Conservation (phyloP, 2,113 vertebrate genomes). For the Pongo abelii region DNA sequence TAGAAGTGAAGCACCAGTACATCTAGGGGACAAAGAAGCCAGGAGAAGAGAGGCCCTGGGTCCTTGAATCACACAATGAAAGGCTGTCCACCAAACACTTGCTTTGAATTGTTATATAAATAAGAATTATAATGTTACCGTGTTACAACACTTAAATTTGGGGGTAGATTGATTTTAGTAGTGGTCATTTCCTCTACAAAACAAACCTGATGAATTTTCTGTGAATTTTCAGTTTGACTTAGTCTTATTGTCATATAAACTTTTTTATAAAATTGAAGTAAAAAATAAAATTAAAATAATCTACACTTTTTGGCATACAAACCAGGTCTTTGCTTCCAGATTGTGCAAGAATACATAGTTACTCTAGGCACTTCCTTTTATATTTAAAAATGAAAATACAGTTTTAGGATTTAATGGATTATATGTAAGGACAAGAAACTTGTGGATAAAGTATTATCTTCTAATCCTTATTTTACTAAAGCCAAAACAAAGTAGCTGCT, state of each 20-base stretch:
- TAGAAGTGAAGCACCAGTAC: neutral
- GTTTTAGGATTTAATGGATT: neutral
- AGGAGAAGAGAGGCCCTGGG: neutral
- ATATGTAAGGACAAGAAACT: neutral
- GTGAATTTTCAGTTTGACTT: slow-evolving; percentile 28
- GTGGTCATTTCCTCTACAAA: neutral
- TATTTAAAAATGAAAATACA: slow-evolving; percentile 3
- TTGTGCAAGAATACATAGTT: neutral
- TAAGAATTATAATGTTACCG: neutral
- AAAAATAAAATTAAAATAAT: slow-evolving; percentile 40
- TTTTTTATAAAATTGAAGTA: neutral
- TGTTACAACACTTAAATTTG: neutral
- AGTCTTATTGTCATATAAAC: neutral
- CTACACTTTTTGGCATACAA: neutral
- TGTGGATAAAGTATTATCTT: neutral
- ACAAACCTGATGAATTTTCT: neutral
- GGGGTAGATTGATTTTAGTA: neutral
- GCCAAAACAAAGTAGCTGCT: slow-evolving; percentile 20
- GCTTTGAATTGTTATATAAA: neutral
- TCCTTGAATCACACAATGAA: neutral
- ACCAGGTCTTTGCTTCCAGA: neutral
- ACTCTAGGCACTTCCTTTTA: neutral
- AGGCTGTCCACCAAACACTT: neutral
- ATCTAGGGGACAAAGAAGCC: neutral
- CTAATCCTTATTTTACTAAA: slow-evolving; percentile 32